Evolutionary conservation across 2,797 vertebrate genomes (phyloP), one percentile per base, ranked within the genome.

Genomic region (Clarias fuscus): DNA sequence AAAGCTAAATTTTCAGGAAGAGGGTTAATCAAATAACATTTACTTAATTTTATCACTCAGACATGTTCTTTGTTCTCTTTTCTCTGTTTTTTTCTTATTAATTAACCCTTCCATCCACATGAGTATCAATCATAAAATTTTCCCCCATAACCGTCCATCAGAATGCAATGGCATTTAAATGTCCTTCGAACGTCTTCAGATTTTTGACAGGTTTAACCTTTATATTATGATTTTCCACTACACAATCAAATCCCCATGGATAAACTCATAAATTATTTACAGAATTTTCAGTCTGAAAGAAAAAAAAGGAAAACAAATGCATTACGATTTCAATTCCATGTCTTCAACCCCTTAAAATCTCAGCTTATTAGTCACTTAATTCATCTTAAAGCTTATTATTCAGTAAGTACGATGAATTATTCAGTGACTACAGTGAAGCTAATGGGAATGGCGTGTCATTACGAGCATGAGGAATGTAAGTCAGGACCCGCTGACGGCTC

Each of bases 191-290:
- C 3, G 0, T 64, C 61, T n/a, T 80, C 61, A 20, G 13, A 48
- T 81, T 81, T 81, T 13, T 81, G 79, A 65, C 61, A 67, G 79
- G 24, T 81, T 65, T 65, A 81, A 81, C 79, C 79, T 81, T 67
- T 67, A 65, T 43, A 10, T n/a, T 6, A 40, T 81, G 62, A 65
- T 65, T 81, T 59, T 48, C 61, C 37, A 11, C 37, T 48, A 27
- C 14, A 33, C 33, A 27, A 81, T 65, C 61, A n/a, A 17, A 81
- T 20, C 61, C 62, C 37, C 5, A 40, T 2, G 3, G 62, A 81
- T 48, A 81, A 64, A 80, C 59, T 62, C 79, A 81, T 81, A 43
- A 48, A 65, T 81, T 65, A 81, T 81, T 48, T 27, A 81, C 24
- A 4, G 7, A 80, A 43, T 4, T 65, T 43, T 64, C 37, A 0